Evolutionary conservation across 2,113 vertebrate genomes (phyloP).

Genomic region (Pelmatolapia mariae): DNA sequence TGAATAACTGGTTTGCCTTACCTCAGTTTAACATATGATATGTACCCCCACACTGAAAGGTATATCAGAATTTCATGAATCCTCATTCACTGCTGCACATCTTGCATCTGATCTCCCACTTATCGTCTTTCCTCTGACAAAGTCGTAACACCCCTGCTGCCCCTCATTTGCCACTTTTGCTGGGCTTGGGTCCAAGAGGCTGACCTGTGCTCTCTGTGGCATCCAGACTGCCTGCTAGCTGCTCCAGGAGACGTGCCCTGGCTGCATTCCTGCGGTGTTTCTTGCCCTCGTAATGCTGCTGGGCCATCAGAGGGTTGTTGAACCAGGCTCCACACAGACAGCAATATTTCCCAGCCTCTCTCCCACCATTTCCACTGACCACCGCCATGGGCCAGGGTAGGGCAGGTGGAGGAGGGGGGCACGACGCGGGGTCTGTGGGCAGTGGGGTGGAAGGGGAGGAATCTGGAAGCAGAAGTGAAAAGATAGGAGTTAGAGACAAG

Average conservation of each 20-base stretch:
- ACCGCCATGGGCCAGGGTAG: slow-evolving; percentile 43
- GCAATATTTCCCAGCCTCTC: slow-evolving; percentile 76
- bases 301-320: slow-evolving; percentile 82
- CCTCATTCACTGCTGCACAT: not conserved
- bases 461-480: slow-evolving; percentile 36
- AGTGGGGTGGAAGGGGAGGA: slow-evolving; percentile 67
- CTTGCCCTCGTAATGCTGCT: slow-evolving; percentile 82
- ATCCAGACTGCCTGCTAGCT: slow-evolving; percentile 76
- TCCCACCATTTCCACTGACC: slow-evolving; percentile 56
- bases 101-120: slow-evolving; percentile 25
- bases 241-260: slow-evolving; percentile 73
- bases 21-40: not conserved
- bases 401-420: slow-evolving; percentile 43
- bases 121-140: slow-evolving; percentile 27
- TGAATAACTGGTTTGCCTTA: not conserved
- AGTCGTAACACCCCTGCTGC: not conserved
- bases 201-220: slow-evolving; percentile 75
- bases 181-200: not conserved
- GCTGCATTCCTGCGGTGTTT: slow-evolving; percentile 79
- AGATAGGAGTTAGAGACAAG: not conserved
- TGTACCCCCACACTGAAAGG: slow-evolving; percentile 5
- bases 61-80: slow-evolving; percentile 3
- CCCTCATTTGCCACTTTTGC: slow-evolving; percentile 20
- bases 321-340: slow-evolving; percentile 80
- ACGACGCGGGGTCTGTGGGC: slow-evolving; percentile 51